Evolutionary conservation across 2,797 vertebrate genomes (phyloP).

Genomic region (Malurus splendens): DNA sequence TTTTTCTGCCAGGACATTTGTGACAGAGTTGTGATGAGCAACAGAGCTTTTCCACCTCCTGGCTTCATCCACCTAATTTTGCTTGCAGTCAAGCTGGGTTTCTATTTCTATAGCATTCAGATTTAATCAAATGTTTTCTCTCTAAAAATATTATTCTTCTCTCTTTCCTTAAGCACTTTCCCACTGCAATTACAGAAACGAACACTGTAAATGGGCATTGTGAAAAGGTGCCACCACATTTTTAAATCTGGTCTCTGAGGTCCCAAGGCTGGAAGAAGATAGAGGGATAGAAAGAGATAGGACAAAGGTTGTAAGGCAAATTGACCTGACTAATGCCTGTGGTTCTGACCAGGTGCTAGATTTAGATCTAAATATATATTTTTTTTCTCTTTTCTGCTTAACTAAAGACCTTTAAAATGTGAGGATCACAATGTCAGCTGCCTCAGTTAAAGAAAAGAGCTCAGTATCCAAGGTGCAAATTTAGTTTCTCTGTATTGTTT

Average conservation of each 20-base stretch:
- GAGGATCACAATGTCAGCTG: neutral
- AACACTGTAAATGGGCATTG: neutral
- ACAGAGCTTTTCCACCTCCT: neutral
- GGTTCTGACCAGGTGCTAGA: neutral
- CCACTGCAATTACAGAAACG: neutral
- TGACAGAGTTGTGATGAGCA: neutral
- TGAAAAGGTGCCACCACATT: neutral
- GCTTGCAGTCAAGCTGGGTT: neutral
- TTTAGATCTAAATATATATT: neutral
- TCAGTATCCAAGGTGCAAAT: neutral
- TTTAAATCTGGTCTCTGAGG: neutral
- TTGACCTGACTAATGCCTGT: neutral
- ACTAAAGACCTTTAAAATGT: neutral
- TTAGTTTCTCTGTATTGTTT: neutral
- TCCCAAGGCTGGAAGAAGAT: neutral
- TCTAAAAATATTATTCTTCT: neutral
- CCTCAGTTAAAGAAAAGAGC: neutral
- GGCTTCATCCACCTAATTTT: neutral
- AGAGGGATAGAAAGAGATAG: neutral
- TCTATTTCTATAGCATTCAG: neutral
- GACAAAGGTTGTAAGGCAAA: neutral
- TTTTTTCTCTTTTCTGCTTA: neutral
- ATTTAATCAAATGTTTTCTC: neutral
- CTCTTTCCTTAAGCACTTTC: neutral
- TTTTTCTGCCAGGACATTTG: neutral